Conservation (phyloP, 1,140 invertebrate species). For the Latrodectus geometricus region DNA sequence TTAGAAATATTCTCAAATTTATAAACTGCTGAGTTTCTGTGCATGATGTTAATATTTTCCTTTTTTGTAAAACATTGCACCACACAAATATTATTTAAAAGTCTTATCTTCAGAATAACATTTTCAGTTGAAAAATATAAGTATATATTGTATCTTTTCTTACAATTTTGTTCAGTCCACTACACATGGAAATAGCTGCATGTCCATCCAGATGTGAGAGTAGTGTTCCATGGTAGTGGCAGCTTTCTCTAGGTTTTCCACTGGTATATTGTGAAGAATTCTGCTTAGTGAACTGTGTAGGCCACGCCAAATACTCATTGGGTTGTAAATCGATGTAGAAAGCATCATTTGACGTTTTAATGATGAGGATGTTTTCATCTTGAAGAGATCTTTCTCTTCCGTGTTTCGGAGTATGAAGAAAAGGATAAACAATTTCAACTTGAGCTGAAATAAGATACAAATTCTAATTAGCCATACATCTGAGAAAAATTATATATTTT, state of each 20-base stretch:
- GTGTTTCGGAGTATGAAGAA: not conserved
- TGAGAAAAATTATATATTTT: no score
- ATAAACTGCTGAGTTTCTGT: no score
- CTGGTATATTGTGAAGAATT: not conserved
- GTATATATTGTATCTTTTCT: not conserved
- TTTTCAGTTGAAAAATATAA: no score
- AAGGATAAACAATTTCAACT: constrained; percentile 30
- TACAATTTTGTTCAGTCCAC: constrained; percentile 10
- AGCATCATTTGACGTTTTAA: constrained; percentile 12
- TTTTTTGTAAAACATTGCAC: no score
- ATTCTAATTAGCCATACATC: no score
- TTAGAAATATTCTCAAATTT: no score
- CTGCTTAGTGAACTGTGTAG: not conserved
- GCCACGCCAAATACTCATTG: not conserved
- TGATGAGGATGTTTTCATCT: not conserved
- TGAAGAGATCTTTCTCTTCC: constrained; percentile 6
- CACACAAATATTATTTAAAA: no score
- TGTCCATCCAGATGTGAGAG: not conserved
- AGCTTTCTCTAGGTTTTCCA: not conserved
- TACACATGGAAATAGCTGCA: constrained; percentile 37
- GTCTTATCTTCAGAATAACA: no score
- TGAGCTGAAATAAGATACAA: constrained; percentile 11
- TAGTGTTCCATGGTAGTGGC: constrained; percentile 32
- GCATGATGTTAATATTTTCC: no score
- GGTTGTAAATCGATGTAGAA: constrained; percentile 34